Conservation (phyloP, 2,888 invertebrate genomes). For the Portevinia maculata region DNA sequence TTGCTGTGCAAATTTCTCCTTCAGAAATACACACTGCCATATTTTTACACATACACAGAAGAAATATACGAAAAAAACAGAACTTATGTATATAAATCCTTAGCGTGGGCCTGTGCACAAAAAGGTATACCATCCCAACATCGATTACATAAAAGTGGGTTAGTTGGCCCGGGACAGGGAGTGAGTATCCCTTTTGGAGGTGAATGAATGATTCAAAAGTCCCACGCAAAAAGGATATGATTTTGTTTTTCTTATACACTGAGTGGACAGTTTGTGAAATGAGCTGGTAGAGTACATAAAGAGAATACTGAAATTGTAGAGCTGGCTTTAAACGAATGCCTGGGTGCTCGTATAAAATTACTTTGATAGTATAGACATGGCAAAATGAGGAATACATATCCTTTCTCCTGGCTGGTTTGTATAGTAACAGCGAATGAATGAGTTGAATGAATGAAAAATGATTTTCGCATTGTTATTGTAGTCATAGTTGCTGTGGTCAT, state of each 20-base stretch:
- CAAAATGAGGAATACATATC: slow-evolving; percentile 23
- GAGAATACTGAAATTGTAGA: too few species aligned
- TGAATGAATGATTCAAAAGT: slow-evolving; percentile 62
- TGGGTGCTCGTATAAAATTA: not conserved
- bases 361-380: slow-evolving; percentile 17
- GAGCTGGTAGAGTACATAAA: not conserved
- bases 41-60: slow-evolving; percentile 32
- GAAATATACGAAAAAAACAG: slow-evolving; percentile 7
- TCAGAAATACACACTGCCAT: slow-evolving; percentile 40
- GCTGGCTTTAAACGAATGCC: not conserved
- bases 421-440: slow-evolving; percentile 14
- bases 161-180: slow-evolving; percentile 7
- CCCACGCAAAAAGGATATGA: slow-evolving; percentile 62
- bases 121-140: slow-evolving; percentile 12
- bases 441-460: slow-evolving; percentile 20
- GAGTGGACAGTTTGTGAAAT: slow-evolving; percentile 8
- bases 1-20: slow-evolving; percentile 38
- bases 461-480: too few species aligned
- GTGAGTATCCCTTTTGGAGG: slow-evolving; percentile 27
- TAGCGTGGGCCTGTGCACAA: slow-evolving; percentile 48
- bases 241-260: slow-evolving; percentile 16
- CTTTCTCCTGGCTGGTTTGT: not conserved
- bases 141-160: slow-evolving; percentile 3
- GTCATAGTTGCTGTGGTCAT: too few species aligned
- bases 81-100: too few species aligned